phyloP scores from a whole-genome alignment of 2,888 invertebrate species.

The Thereva nobilitata region DNA sequence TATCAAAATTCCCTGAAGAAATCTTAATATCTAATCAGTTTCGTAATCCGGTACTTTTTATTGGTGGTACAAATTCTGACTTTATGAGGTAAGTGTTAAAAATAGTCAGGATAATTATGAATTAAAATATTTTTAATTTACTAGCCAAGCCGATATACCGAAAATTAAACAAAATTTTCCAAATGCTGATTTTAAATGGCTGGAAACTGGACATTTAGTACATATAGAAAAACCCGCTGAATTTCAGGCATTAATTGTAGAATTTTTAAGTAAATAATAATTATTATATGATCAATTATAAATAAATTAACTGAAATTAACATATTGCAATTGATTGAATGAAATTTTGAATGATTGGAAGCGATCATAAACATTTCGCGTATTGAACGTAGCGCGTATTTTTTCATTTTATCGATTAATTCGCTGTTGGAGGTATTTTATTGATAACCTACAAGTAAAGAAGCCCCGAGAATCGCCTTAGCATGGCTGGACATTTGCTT shows the following conservation, averaged over 20 bases:
- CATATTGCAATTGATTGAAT: no score
- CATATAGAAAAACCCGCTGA: slow-evolving; percentile 83
- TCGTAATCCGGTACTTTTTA: slow-evolving; percentile 76
- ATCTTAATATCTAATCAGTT: slow-evolving; percentile 44
- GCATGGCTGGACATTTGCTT: no score
- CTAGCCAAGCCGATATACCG: slow-evolving; percentile 61
- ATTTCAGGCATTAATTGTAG: slow-evolving; percentile 50
- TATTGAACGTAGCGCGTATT: no score
- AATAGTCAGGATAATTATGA: neutral
- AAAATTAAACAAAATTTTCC: slow-evolving; percentile 70
- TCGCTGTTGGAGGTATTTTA: no score
- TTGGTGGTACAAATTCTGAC: slow-evolving; percentile 84
- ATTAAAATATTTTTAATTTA: slow-evolving; percentile 1
- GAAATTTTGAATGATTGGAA: no score
- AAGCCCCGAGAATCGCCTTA: no score
- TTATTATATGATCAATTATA: neutral
- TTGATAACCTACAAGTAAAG: no score
- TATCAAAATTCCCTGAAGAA: slow-evolving; percentile 67
- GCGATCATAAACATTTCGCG: no score
- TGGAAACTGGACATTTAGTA: slow-evolving; percentile 89
- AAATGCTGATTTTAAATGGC: slow-evolving; percentile 58
- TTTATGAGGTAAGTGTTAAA: slow-evolving; percentile 61
- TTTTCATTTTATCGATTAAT: no score
- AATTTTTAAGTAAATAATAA: slow-evolving; percentile 12
- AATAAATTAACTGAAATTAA: neutral